These are phyloP conservation scores for Dreissena polymorpha DNA, from an alignment of 1,140 invertebrate species.

Conservation along the genomic window DNA sequence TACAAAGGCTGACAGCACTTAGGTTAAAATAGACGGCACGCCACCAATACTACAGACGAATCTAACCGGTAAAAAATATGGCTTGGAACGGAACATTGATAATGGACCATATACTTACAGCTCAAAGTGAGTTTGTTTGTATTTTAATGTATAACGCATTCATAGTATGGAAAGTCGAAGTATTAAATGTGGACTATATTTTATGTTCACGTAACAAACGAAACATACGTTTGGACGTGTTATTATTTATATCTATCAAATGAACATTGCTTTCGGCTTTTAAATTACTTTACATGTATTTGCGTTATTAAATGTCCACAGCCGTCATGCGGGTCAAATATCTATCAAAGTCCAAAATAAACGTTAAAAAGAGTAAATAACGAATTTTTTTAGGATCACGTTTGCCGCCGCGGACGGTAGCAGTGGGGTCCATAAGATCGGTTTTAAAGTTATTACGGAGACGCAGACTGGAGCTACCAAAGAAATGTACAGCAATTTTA, in stretches of 20 bases:
- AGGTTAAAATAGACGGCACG: conserved; percentile 7
- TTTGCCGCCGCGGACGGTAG: conserved; percentile 19
- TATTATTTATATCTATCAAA: background rate
- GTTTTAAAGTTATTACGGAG: background rate
- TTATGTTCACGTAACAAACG: background rate
- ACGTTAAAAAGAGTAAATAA: background rate
- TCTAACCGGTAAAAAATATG: background rate
- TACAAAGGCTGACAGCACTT: conserved; percentile 17
- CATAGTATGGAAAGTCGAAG: background rate
- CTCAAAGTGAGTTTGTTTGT: conserved; percentile 1
- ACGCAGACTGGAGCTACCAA: background rate
- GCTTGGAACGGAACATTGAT: background rate
- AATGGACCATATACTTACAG: conserved; percentile 22
- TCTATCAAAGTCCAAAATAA: background rate
- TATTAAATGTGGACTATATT: background rate
- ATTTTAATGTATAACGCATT: background rate
- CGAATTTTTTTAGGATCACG: background rate
- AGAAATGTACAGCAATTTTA: conserved; percentile 12
- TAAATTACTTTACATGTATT: background rate
- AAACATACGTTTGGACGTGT: background rate
- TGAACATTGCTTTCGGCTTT: too few relatives aligned
- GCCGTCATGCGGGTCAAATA: too few relatives aligned
- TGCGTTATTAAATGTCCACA: too few relatives aligned
- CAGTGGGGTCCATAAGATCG: conserved; percentile 34
- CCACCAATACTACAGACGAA: conserved; percentile 1